phyloP scores from a whole-genome alignment of 1,140 invertebrate genomes.

The Muscidifurax raptorellus region DNA sequence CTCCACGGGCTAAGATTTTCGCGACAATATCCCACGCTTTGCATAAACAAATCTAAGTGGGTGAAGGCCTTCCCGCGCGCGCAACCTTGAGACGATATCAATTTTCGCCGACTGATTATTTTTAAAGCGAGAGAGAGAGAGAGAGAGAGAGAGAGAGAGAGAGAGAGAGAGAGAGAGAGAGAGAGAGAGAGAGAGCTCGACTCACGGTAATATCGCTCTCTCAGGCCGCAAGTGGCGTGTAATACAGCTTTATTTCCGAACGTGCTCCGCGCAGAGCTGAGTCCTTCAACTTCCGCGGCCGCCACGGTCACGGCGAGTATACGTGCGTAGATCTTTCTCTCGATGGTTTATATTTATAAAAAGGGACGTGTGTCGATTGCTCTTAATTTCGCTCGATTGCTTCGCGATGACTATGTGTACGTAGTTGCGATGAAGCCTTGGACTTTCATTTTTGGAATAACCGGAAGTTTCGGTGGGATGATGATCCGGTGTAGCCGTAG shows the following conservation, averaged over 20 bases:
- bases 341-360: conserved; percentile 34
- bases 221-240: neutral
- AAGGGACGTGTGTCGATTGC: conserved; percentile 7
- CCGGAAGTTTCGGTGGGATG: neutral
- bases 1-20: neutral
- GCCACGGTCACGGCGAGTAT: conserved; percentile 35
- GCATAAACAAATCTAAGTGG: conserved; percentile 44
- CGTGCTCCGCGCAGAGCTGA: neutral
- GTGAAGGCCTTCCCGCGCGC: neutral
- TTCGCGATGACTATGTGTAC: neutral
- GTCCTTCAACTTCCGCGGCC: conserved; percentile 35
- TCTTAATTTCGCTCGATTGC: conserved; percentile 16
- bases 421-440: neutral
- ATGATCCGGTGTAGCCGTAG: neutral
- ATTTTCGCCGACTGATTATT: conserved; percentile 46
- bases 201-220: conserved; percentile 10
- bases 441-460: neutral
- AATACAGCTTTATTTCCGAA: conserved; percentile 43
- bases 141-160: neutral
- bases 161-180: neutral
- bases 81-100: conserved; percentile 40
- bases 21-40: conserved; percentile 16
- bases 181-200: neutral
- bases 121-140: conserved; percentile 10
- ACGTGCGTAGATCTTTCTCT: neutral